phyloP scores from a whole-genome alignment of 1,140 invertebrate species.

The Pseudomyrmex gracilis region DNA sequence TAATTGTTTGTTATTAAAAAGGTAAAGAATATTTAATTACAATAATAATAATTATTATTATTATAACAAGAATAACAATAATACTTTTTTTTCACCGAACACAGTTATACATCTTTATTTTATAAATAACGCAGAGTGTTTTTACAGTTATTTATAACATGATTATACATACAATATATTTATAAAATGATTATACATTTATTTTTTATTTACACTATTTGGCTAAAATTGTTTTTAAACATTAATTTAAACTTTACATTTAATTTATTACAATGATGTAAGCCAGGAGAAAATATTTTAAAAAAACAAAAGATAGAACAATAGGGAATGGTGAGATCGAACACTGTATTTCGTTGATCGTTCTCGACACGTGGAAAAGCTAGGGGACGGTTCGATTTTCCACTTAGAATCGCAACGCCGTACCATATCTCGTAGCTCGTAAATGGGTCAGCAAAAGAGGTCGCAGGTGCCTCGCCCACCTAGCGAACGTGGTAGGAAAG shows the following conservation, averaged over 20 bases:
- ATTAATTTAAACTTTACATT: too few species aligned
- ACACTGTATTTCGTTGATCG: conserved; percentile 49
- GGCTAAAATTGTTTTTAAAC: not conserved
- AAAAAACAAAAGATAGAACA: not conserved
- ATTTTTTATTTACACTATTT: not conserved
- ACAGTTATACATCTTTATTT: too few species aligned
- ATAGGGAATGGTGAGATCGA: not conserved
- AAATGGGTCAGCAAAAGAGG: conserved; percentile 73
- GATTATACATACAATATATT: not conserved
- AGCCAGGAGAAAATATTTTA: not conserved
- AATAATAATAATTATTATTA: too few species aligned
- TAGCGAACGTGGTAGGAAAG: conserved; percentile 51
- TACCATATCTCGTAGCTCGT: conserved; percentile 62
- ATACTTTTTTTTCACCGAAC: too few species aligned
- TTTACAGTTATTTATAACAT: not conserved
- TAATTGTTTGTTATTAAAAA: too few species aligned
- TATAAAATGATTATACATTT: not conserved
- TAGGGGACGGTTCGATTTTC: conserved; percentile 55
- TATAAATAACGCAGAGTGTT: too few species aligned
- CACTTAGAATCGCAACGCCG: conserved; percentile 60
- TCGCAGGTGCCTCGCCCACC: conserved; percentile 75
- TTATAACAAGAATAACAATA: too few species aligned
- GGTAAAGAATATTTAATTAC: too few species aligned
- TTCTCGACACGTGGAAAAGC: conserved; percentile 48
- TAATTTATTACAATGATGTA: not conserved